These are phyloP conservation scores for Drosophila prosaltans DNA, from an alignment of 1,140 invertebrate genomes.

Conservation along the genomic window DNA sequence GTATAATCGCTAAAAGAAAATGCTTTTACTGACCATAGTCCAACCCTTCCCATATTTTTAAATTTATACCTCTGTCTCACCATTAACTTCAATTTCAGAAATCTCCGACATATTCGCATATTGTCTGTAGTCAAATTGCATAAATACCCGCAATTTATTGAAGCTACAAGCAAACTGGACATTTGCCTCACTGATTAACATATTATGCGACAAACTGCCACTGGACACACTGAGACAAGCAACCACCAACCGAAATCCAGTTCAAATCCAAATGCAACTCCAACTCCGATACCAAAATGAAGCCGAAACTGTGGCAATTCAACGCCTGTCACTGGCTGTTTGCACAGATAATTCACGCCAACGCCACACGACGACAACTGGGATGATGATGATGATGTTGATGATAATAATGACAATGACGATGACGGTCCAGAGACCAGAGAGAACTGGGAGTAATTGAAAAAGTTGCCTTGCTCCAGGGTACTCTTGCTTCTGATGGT, in stretches of 20 bases:
- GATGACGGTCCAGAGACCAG: conserved; percentile 18
- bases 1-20: too few species aligned
- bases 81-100: neutral
- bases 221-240: conserved; percentile 52
- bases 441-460: conserved; percentile 62
- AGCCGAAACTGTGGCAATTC: conserved; percentile 64
- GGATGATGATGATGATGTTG: conserved; percentile 1
- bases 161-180: conserved; percentile 48
- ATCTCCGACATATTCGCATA: conserved; percentile 13
- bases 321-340: conserved; percentile 79
- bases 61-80: conserved; percentile 17
- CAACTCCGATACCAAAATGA: neutral
- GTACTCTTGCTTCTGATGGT: conserved; percentile 20
- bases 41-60: neutral
- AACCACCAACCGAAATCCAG: conserved; percentile 2
- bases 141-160: conserved; percentile 57
- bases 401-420: neutral
- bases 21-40: too few species aligned
- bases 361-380: conserved; percentile 47
- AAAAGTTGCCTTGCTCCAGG: conserved; percentile 60
- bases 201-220: conserved; percentile 79
- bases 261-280: neutral
- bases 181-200: conserved; percentile 74
- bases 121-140: conserved; percentile 18
- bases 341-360: conserved; percentile 78